These are phyloP conservation scores for Oscheius sp. DNA, from an alignment of 2,888 invertebrate species.

Conservation along the genomic window DNA sequence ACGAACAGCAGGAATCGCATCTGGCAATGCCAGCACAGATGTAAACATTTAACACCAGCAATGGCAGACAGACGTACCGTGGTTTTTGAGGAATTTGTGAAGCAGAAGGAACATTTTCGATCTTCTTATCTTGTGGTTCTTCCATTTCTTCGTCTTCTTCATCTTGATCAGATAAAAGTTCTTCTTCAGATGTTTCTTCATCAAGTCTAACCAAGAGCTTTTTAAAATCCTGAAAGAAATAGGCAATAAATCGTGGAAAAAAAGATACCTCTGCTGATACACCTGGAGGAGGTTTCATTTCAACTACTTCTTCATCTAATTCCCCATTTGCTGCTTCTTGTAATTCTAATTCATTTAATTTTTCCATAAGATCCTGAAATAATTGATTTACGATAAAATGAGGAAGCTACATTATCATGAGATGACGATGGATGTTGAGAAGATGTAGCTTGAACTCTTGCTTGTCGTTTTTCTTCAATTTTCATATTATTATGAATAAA, in stretches of 20 bases:
- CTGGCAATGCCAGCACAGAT: neutral
- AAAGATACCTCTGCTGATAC: conserved; percentile 22
- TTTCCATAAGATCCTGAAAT: conserved; percentile 18
- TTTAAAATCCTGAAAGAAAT: conserved; percentile 27
- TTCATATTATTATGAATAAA: conserved; percentile 2
- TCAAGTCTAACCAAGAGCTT: conserved; percentile 23
- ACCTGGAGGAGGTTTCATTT: conserved; percentile 31
- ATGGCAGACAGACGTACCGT: neutral
- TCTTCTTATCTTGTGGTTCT: too few species aligned
- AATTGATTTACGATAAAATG: neutral
- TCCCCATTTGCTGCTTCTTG: conserved; percentile 28
- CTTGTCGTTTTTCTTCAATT: neutral
- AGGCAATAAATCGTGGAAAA: neutral
- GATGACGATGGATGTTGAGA: neutral
- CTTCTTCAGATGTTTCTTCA: conserved; percentile 28
- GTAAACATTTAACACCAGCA: conserved; percentile 11
- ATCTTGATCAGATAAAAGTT: conserved; percentile 13
- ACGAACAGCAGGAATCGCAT: neutral
- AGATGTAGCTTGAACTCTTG: neutral
- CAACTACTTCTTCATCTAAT: conserved; percentile 14
- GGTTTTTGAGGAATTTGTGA: neutral
- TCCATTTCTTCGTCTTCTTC: conserved; percentile 4
- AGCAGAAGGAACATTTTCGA: neutral
- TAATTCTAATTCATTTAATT: conserved; percentile 20
- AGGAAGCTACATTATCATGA: neutral